Evolutionary conservation across 2,888 invertebrate genomes (phyloP), one percentile per base, ranked within the genome.

Genomic region (Drosophila atripex): DNA sequence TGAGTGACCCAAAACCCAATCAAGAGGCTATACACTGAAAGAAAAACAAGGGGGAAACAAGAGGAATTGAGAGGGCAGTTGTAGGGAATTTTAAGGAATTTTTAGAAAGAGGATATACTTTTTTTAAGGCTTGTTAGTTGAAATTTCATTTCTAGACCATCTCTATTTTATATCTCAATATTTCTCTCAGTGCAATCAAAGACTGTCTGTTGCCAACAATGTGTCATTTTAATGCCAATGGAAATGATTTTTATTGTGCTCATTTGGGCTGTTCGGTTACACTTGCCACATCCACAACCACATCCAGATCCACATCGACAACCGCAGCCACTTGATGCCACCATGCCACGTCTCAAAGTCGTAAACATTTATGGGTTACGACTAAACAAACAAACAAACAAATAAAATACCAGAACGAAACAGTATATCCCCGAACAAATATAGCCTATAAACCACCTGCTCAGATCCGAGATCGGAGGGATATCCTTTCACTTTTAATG

Each of bases 401-500:
- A 71, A 23, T 23, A 85, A 71, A 56, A 66, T 58, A 58, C 65
- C 69, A 57, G 45, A 54, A 45, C 58, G 51, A 41, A 30, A 57
- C 50, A 18, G 52, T 63, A 80, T 64, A 45, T 64, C 8, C 14
- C n/a, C n/a, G n/a, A n/a, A n/a, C n/a, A n/a, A n/a, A n/a, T n/a
- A 14, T 71, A 76, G 71, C n/a, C 12, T 35, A 35, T n/a, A 35
- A 35, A n/a, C 63, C 66, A 59, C 59, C 72, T 43, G 52, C 53
- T 35, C 30, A 43, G 50, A 71, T 60, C 50, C 68, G 2, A 0
- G 66, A 61, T 55, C 63, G 45, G 73, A n/a, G 35, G 14, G 14
- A 63, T 71, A 87, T 87, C 82, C 82, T 83, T 87, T 83, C 82
- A 87, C 86, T 87, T 82, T 82, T 82, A 86, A 88, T 87, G 86